These are phyloP conservation scores for Herminia tarsipennalis DNA, from an alignment of 2,888 invertebrate genomes.

Conservation along the genomic window DNA sequence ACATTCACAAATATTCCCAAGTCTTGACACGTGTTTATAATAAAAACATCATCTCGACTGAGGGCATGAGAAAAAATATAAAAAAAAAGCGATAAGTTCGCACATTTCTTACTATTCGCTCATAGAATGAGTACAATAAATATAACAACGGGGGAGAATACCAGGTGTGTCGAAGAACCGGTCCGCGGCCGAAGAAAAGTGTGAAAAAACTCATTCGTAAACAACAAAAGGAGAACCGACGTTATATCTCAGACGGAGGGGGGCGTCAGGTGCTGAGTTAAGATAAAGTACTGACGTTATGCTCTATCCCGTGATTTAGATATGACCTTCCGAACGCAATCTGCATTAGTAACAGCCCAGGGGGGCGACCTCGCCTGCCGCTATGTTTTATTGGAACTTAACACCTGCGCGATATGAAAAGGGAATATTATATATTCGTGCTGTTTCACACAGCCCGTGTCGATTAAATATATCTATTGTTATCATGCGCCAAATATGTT, in stretches of 20 bases:
- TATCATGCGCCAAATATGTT: no score
- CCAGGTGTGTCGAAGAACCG: constrained; percentile 75
- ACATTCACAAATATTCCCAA: constrained; percentile 73
- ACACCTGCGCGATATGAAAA: constrained; percentile 58
- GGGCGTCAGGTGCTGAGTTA: constrained; percentile 74
- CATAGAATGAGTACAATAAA: constrained; percentile 69
- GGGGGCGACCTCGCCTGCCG: constrained; percentile 36
- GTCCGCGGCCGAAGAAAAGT: constrained; percentile 64
- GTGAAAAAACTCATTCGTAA: constrained; percentile 81
- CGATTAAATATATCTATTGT: constrained; percentile 23
- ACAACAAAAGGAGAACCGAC: constrained; percentile 76
- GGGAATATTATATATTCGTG: constrained; percentile 18
- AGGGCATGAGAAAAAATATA: constrained; percentile 34
- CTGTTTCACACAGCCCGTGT: constrained; percentile 14
- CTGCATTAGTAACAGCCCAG: constrained; percentile 71
- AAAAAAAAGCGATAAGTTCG: constrained; percentile 77
- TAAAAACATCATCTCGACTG: constrained; percentile 76
- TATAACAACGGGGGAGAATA: constrained; percentile 61
- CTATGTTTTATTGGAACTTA: constrained; percentile 58
- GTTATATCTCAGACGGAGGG: constrained; percentile 65
- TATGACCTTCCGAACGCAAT: constrained; percentile 79
- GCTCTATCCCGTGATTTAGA: constrained; percentile 79
- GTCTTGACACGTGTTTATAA: constrained; percentile 77
- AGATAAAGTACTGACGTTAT: constrained; percentile 79
- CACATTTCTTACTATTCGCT: constrained; percentile 67